These are phyloP conservation scores for Centrocercus urophasianus DNA, from an alignment of 2,113 vertebrate genomes.

Conservation along the genomic window DNA sequence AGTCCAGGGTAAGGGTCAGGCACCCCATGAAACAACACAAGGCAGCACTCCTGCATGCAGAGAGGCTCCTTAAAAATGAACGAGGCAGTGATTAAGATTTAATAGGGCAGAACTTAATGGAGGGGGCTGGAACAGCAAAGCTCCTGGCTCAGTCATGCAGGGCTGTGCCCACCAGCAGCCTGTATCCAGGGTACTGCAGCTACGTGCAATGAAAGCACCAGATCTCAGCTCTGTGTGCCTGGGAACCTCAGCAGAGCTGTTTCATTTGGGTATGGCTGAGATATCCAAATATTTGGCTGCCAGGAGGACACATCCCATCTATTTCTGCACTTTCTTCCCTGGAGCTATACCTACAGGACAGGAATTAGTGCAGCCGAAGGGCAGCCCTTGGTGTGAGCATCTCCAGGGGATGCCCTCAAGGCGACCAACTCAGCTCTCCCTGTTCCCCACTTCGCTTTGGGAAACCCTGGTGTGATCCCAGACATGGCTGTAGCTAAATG, in stretches of 20 bases:
- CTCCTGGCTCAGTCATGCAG: background rate
- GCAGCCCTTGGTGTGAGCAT: background rate
- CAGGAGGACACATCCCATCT: too few species aligned
- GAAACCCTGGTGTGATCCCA: background rate
- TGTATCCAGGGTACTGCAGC: accelerated
- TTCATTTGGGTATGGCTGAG: background rate
- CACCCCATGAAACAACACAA: background rate
- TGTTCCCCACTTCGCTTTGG: background rate
- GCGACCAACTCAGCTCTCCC: accelerated
- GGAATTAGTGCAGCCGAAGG: background rate
- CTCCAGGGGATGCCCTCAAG: background rate
- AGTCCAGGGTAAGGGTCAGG: background rate
- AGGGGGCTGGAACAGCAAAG: background rate
- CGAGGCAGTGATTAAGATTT: background rate
- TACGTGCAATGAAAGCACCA: background rate
- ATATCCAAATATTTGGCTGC: background rate
- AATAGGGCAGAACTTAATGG: background rate
- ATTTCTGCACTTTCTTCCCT: too few species aligned
- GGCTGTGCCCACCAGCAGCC: accelerated
- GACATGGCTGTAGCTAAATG: conserved; percentile 12
- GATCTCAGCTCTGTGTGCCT: background rate
- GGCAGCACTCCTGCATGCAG: accelerated
- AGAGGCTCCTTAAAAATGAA: background rate
- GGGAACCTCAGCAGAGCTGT: background rate
- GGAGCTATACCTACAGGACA: too few species aligned